Conservation (phyloP, 1,140 invertebrate species). For the Steinernema feltiae region DNA sequence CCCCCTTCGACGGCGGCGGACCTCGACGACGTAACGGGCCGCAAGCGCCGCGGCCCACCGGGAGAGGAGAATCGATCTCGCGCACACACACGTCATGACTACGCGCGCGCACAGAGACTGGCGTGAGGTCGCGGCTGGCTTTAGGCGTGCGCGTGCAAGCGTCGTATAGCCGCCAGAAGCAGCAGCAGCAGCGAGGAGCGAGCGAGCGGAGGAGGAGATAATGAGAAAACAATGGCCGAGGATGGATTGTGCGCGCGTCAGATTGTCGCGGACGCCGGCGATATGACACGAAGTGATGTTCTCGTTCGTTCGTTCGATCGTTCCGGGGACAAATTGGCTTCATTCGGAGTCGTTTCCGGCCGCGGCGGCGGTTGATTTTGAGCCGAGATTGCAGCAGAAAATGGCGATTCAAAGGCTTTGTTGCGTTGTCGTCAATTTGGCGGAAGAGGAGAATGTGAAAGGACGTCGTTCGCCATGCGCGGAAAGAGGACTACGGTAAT, state of each 20-base stretch:
- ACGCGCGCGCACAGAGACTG: not conserved
- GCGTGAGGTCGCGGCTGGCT: not conserved
- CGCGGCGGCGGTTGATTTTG: not conserved
- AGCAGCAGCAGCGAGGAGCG: no score
- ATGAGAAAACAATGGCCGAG: slow-evolving; percentile 11
- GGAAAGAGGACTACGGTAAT: no score
- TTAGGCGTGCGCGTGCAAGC: not conserved
- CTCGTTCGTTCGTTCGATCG: no score
- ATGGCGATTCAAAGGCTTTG: not conserved
- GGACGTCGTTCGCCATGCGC: no score
- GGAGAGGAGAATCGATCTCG: not conserved
- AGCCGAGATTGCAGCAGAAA: not conserved
- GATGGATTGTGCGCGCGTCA: not conserved
- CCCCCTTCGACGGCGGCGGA: not conserved
- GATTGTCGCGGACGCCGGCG: not conserved
- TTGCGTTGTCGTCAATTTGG: not conserved
- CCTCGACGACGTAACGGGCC: no score
- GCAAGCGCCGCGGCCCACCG: no score
- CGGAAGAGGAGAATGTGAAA: not conserved
- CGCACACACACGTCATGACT: slow-evolving; percentile 3
- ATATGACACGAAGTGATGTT: not conserved
- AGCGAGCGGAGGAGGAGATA: not conserved
- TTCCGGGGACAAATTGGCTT: not conserved
- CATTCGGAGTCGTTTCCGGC: not conserved
- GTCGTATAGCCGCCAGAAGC: slow-evolving; percentile 7